phyloP scores from a whole-genome alignment of 2,888 invertebrate species.

The Bombylius major region DNA sequence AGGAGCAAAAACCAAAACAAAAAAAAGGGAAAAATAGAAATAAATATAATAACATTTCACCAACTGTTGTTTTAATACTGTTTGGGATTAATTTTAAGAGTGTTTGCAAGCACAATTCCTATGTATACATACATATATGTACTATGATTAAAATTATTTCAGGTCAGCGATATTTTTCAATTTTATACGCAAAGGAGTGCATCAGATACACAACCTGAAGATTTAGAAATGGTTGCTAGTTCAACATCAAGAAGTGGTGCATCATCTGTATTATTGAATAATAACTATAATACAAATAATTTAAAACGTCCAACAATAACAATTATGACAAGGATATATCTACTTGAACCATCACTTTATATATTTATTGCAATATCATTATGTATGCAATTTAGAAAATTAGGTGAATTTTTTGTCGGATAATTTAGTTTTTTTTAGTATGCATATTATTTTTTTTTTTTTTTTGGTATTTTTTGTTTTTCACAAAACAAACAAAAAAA shows the following conservation, averaged over 20 bases:
- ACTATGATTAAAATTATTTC: slow-evolving; percentile 12
- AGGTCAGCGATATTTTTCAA: slow-evolving; percentile 61
- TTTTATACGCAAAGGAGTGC: slow-evolving; percentile 48
- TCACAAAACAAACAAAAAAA: no score
- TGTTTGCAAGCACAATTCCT: no score
- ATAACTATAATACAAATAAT: background rate
- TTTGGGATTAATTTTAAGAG: no score
- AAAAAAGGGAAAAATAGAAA: no score
- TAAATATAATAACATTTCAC: no score
- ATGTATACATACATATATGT: no score
- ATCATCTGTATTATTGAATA: slow-evolving; percentile 2
- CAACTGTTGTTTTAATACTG: no score
- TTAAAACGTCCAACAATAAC: background rate
- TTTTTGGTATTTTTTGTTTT: background rate
- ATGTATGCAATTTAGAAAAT: slow-evolving; percentile 15
- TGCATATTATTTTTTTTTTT: background rate
- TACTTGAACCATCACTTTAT: background rate
- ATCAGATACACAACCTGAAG: slow-evolving; percentile 33
- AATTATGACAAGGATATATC: background rate
- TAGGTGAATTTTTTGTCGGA: slow-evolving; percentile 17
- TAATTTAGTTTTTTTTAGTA: slow-evolving; percentile 13
- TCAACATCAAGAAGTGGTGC: slow-evolving; percentile 33
- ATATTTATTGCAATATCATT: slow-evolving; percentile 10
- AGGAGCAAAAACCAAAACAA: no score
- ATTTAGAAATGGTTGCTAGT: slow-evolving; percentile 37